Conservation (phyloP, 2,113 vertebrate species). For the Oryzias javanicus region DNA sequence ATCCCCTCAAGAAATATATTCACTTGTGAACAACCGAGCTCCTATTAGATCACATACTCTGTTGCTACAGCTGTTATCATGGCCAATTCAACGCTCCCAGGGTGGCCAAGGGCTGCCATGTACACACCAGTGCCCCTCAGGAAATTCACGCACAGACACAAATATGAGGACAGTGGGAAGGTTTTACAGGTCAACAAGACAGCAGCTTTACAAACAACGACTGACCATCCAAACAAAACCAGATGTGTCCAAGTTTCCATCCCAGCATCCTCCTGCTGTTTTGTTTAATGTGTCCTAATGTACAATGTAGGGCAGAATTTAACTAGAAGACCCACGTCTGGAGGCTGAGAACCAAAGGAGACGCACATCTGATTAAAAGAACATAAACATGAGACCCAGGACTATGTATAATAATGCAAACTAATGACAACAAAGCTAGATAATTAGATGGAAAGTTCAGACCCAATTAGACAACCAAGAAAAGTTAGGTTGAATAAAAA, state of each 20-base stretch:
- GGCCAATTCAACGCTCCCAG: constrained; percentile 59
- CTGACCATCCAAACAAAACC: constrained; percentile 12
- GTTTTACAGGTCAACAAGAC: not conserved
- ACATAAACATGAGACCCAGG: too few species aligned
- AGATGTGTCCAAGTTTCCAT: constrained; percentile 24
- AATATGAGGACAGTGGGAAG: constrained; percentile 18
- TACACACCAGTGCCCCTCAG: constrained; percentile 34
- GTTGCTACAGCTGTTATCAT: constrained; percentile 64
- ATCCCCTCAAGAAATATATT: constrained; percentile 78
- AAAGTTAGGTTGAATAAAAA: too few species aligned
- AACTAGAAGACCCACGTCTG: too few species aligned
- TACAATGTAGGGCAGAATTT: not conserved
- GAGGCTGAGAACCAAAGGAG: too few species aligned
- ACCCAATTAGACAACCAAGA: too few species aligned
- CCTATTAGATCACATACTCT: constrained; percentile 65
- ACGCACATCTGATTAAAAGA: too few species aligned
- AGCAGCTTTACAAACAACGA: constrained; percentile 4
- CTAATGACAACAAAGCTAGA: too few species aligned
- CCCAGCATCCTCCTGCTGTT: constrained; percentile 9
- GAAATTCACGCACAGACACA: constrained; percentile 21
- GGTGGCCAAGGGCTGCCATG: constrained; percentile 38
- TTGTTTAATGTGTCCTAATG: constrained; percentile 12
- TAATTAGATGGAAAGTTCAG: too few species aligned
- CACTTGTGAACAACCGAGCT: constrained; percentile 69
- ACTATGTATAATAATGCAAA: too few species aligned